Base-by-base conservation (phyloP, 2,888 invertebrate species). In the Cataglyphis livida region DNA sequence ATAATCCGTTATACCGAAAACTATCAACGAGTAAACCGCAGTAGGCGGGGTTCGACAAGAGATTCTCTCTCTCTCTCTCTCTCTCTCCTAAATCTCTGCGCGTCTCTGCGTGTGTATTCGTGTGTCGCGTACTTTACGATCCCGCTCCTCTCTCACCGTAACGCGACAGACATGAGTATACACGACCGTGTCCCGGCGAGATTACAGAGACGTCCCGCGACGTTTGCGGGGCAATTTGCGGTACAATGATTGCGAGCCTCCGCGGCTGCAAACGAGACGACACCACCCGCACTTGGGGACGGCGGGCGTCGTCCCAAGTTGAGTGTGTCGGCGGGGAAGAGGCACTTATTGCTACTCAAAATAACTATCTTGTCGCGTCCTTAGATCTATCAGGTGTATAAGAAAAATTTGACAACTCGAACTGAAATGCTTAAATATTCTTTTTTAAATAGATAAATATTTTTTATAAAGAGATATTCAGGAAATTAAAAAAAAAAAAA, bases 161-260 rank as follows among this genome's bases (percentile, higher is more conserved):
- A 48, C 73, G 84, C 54, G 71, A 35, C 44, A 64, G 66, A 76
- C 73, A 57, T 51, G 32, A 48, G 35, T 6, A 12, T 62, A 35
- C 6, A 57, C 82, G 75, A 68, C 83, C 83, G 57, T 35, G 62
- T 61, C 78, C 59, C 85, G 81, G 70, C 79, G 70, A 85, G 79
- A 88, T 88, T 88, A 89, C 82, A 87, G 74, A 48, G 81, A 10
- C 62, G 68, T 48, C 32, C 54, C 28, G 35, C 54, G 70, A 73
- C 54, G 83, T 83, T 87, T 71, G 76, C 81, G 83, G 57, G 76
- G 81, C 81, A 89, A 89, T 88, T 88, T 88, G 82, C 85, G 83
- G 75, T 15, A 64, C 85, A 81, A 79, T 88, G 90, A 89, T 89
- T 88, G 82, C 44, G 70, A 90, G 81, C 83, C 81, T 74, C 70